phyloP scores from a whole-genome alignment of 1,140 invertebrate species.

The Hylaeus volcanicus region DNA sequence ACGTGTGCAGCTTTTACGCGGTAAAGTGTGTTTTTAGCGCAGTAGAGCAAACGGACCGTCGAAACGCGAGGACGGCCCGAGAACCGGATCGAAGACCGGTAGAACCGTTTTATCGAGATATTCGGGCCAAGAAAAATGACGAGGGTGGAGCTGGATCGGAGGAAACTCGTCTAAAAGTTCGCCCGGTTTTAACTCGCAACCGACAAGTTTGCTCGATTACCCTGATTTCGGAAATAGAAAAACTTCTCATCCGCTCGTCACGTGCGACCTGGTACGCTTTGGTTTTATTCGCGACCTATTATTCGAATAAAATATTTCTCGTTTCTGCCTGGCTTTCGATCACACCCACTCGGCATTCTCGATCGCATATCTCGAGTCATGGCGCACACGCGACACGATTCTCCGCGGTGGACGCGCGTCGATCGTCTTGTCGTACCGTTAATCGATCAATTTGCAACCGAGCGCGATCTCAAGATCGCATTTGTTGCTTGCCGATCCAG shows the following conservation, averaged over 20 bases:
- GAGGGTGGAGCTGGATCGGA: neutral
- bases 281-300: no score
- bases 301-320: no score
- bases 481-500: slow-evolving; percentile 15
- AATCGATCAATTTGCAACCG: slow-evolving; percentile 64
- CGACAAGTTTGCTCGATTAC: no score
- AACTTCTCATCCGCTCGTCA: no score
- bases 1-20: neutral
- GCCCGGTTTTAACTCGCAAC: neutral
- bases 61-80: neutral
- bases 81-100: slow-evolving; percentile 25
- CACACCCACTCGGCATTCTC: neutral
- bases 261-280: no score
- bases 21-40: slow-evolving; percentile 18
- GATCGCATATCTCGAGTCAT: slow-evolving; percentile 27
- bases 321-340: neutral
- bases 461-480: slow-evolving; percentile 14
- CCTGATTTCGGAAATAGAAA: no score
- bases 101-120: slow-evolving; percentile 11
- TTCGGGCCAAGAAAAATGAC: neutral
- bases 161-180: neutral
- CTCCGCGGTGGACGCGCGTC: slow-evolving; percentile 43
- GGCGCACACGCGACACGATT: slow-evolving; percentile 17
- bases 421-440: slow-evolving; percentile 60
- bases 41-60: neutral